phyloP scores from a whole-genome alignment of 1,140 invertebrate species.

The Drosophila setifemur region DNA sequence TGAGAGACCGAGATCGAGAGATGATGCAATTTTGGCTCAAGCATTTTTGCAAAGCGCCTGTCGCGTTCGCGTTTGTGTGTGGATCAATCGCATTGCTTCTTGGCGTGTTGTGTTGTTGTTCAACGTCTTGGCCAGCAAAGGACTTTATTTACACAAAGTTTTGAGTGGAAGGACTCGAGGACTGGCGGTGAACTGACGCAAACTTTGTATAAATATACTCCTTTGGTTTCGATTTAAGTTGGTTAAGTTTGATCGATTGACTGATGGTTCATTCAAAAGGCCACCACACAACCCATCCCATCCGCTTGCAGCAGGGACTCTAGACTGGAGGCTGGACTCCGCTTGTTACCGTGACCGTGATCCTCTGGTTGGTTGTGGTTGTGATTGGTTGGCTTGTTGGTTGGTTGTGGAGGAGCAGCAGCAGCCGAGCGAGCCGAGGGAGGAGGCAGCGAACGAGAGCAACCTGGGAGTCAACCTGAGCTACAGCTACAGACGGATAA shows the following conservation, averaged over 20 bases:
- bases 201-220: slow-evolving; percentile 83
- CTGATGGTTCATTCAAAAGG: slow-evolving; percentile 27
- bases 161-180: slow-evolving; percentile 1
- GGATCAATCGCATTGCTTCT: slow-evolving; percentile 76
- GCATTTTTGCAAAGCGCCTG: slow-evolving; percentile 34
- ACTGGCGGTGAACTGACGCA: slow-evolving; percentile 14
- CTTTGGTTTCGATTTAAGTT: slow-evolving; percentile 59
- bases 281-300: slow-evolving; percentile 44
- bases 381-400: slow-evolving; percentile 17
- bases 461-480: slow-evolving; percentile 55
- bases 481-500: slow-evolving; percentile 66
- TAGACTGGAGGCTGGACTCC: slow-evolving; percentile 45
- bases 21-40: slow-evolving; percentile 43
- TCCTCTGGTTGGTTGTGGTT: slow-evolving; percentile 36
- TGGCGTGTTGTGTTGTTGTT: slow-evolving; percentile 37
- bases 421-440: slow-evolving; percentile 27
- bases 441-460: slow-evolving; percentile 41
- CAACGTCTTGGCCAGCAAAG: slow-evolving; percentile 60
- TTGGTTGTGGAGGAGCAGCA: slow-evolving; percentile 23
- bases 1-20: slow-evolving; percentile 13
- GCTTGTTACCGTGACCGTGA: slow-evolving; percentile 78
- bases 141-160: slow-evolving; percentile 82
- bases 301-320: slow-evolving; percentile 32
- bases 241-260: slow-evolving; percentile 19
- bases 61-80: slow-evolving; percentile 58